Percentiles rank a stretch among this genome's conserved stretches.
These are phyloP conservation scores for Drosophila navojoa DNA, from an alignment of 1,140 invertebrate species.

Conservation along the genomic window DNA sequence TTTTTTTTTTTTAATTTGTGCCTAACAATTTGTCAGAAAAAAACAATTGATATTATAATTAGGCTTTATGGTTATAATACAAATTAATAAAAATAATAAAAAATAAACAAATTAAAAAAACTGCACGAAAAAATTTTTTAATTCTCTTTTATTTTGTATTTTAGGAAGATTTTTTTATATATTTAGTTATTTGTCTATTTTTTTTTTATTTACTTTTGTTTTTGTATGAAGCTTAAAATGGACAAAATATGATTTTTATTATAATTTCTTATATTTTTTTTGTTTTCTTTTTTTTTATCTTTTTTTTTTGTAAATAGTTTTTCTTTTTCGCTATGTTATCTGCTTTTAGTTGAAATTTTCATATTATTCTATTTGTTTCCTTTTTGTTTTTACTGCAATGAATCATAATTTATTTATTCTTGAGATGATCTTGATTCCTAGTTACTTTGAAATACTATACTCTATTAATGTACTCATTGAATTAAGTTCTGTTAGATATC, in stretches of 20 bases:
- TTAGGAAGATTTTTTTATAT: conserved; percentile 44
- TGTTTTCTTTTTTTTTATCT: conserved; percentile 15
- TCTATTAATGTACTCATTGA: conserved; percentile 56
- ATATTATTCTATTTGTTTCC: conserved; percentile 37
- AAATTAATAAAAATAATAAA: background rate
- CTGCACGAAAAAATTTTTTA: conserved; percentile 11
- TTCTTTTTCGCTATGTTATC: conserved; percentile 43
- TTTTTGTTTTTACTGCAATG: conserved; percentile 39
- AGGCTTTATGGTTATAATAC: background rate
- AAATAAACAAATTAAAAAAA: background rate
- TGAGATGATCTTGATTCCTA: conserved; percentile 37
- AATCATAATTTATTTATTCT: conserved; percentile 14
- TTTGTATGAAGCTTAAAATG: conserved; percentile 71
- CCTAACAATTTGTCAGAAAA: conserved; percentile 34
- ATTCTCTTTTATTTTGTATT: conserved; percentile 26
- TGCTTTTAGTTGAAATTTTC: conserved; percentile 42
- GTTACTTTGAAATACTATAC: conserved; percentile 58
- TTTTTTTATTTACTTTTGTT: conserved; percentile 33
- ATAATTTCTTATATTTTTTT: conserved; percentile 30
- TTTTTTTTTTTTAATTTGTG: conserved; percentile 19
- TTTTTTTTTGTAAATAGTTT: conserved; percentile 66
- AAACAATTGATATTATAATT: conserved; percentile 19
- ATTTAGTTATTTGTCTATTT: conserved; percentile 43
- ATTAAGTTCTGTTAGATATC: conserved; percentile 29
- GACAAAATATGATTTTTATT: conserved; percentile 64